These are phyloP conservation scores for Petroica traversi DNA, from an alignment of 2,113 vertebrate genomes.

Conservation along the genomic window DNA sequence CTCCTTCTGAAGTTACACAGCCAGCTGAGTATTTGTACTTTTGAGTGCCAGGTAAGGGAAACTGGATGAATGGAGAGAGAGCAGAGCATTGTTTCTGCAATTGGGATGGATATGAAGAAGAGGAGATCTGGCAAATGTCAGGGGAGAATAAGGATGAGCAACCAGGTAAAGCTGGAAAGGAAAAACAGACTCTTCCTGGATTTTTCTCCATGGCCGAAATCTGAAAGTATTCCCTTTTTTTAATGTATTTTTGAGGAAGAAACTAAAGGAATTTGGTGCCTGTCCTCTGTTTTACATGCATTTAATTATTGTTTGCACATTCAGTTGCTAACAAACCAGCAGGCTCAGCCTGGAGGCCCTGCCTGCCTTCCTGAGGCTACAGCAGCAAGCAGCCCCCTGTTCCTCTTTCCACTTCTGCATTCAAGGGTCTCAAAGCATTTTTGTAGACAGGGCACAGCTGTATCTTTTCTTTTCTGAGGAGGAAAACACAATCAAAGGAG, in stretches of 20 bases:
- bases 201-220: not conserved
- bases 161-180: not conserved
- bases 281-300: not conserved
- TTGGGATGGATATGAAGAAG: not conserved
- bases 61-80: not conserved
- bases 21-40: not conserved
- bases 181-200: not conserved
- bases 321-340: not conserved
- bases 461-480: not conserved
- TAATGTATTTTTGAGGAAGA: not conserved
- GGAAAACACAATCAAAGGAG: not conserved
- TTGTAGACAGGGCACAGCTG: not conserved
- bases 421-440: not conserved
- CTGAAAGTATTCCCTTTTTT: not conserved
- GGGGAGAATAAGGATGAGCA: not conserved
- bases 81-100: not conserved
- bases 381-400: not conserved
- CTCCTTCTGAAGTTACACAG: not conserved
- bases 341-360: not conserved
- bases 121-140: not conserved
- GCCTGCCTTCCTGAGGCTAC: not conserved
- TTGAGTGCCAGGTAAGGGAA: not conserved
- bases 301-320: not conserved
- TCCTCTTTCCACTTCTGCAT: not conserved
- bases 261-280: fast-evolving